Evolutionary conservation across 1,140 invertebrate genomes (phyloP), one percentile per base, ranked within the genome.

Genomic region (Notospermus geniculatus): DNA sequence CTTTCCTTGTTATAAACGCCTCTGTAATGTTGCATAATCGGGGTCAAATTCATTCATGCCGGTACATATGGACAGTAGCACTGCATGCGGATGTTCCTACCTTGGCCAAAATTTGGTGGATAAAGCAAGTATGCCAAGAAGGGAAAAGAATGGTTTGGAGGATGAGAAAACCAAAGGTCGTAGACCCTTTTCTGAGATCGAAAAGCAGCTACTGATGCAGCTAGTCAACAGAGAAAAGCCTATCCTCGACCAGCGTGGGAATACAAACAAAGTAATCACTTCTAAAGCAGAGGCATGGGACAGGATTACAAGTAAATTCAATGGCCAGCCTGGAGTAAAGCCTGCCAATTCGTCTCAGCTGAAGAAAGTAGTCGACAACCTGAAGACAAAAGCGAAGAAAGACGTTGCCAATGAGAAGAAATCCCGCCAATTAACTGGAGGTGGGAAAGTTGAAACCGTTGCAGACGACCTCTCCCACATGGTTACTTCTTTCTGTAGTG

Each of bases 231-330:
- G n/a, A n/a, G n/a, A n/a, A n/a, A n/a, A n/a, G n/a, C n/a, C 39
- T 43, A n/a, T 13, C n/a, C 11, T 43, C n/a, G 39, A 43, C n/a
- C 39, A 43, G n/a, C 39, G 39, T 43, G 39, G 39, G 39, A 43
- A 43, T 43, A 43, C 39, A 43, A 43, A 43, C 39, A 43, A 43
- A 43, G n/a, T n/a, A n/a, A 43, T 43, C 39, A 43, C 39, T 43
- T 43, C 39, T 43, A 43, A 43, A 43, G 39, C 39, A 43, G 39
- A 43, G 39, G 39, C 39, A 43, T 43, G 39, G 39, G 39, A 43
- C 39, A 43, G 39, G 39, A 43, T 43, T 43, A 43, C 39, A 43
- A 43, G 39, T 43, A 43, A 43, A 43, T 43, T 43, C 39, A 43
- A 43, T 43, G 39, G n/a, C 39, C 39, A 43, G 39, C 39, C 39